Conservation (phyloP, 2,113 vertebrate species). For the Paramisgurnus dabryanus region DNA sequence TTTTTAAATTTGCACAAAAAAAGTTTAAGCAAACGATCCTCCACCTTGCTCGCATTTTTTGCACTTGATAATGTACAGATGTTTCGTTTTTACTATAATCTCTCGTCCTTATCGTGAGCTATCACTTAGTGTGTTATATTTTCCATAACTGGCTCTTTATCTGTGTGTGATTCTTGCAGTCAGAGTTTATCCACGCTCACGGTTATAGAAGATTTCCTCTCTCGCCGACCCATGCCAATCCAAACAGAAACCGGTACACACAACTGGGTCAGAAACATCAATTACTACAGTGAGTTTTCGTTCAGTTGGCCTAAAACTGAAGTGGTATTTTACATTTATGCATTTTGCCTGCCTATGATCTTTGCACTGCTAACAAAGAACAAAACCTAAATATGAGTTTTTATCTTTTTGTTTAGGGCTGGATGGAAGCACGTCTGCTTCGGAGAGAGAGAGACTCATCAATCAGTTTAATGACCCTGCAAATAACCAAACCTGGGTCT, state of each 20-base stretch:
- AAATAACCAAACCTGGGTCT: slow-evolving; percentile 87
- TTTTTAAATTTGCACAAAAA: not conserved
- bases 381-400: slow-evolving; percentile 1
- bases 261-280: slow-evolving; percentile 92
- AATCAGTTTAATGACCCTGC: slow-evolving; percentile 97
- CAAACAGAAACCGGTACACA: slow-evolving; percentile 68
- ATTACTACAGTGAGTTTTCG: slow-evolving; percentile 91
- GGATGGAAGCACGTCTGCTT: slow-evolving; percentile 95
- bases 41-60: not conserved
- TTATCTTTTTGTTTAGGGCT: slow-evolving; percentile 74
- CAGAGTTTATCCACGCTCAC: slow-evolving; percentile 96
- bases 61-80: not conserved
- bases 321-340: no score
- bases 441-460: slow-evolving; percentile 94
- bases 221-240: slow-evolving; percentile 84
- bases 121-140: slow-evolving; percentile 25
- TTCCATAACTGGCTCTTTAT: not conserved
- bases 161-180: slow-evolving; percentile 68
- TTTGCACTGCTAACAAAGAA: no score
- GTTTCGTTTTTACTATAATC: not conserved
- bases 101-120: not conserved
- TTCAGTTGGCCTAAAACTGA: not conserved
- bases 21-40: not conserved
- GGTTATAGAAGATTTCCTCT: slow-evolving; percentile 96
- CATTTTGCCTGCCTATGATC: no score